Base-by-base conservation (phyloP, 2,113 vertebrate genomes). In the Cephalophus harveyi region DNA sequence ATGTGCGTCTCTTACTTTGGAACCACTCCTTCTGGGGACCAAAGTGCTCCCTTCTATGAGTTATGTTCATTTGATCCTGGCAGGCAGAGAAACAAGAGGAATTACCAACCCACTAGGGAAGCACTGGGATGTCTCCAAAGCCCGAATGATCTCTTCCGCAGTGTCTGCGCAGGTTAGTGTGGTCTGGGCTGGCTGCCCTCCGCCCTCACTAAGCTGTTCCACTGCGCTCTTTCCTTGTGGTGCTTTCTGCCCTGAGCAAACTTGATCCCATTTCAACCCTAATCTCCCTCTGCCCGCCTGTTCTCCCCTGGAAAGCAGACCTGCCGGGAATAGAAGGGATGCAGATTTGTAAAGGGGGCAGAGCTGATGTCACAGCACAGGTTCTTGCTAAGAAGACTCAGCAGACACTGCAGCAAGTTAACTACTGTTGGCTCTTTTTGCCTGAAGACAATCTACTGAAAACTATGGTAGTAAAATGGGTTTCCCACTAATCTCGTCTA, bases 131-230 rank as follows among this genome's bases (percentile, higher is more conserved):
- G 55, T 28, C 36, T 33, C 25, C 6, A 0, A 11, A 33, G 2
- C 54, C 25, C 5, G 50, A 81, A 87, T n/a, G 57, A 4, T 0
- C 81, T 55, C 50, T 33, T 11, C 9, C 0, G 2, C 17, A 48
- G 50, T 50, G 10, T 55, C 83, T 76, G 7, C 4, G 52, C 0
- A 3, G 14, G 30, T 87, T 36, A n/a, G 0, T 0, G 2, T 15
- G 1, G 25, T 27, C 92, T 52, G 6, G 76, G 67, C 14, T 13
- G 48, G 36, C 50, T 89, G 7, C 43, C 57, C 62, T 60, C 2
- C 0, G 27, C 16, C 9, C 5, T 11, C 11, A 8, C 17, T 3
- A 3, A 8, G 50, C 12, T 64, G 23, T 52, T 62, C 48, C 40
- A 28, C 33, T 14, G 11, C 0, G 4, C 52, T 43, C 50, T 46